Evolutionary conservation across 2,888 invertebrate genomes (phyloP).

Genomic region (Sylvicola cinctus): DNA sequence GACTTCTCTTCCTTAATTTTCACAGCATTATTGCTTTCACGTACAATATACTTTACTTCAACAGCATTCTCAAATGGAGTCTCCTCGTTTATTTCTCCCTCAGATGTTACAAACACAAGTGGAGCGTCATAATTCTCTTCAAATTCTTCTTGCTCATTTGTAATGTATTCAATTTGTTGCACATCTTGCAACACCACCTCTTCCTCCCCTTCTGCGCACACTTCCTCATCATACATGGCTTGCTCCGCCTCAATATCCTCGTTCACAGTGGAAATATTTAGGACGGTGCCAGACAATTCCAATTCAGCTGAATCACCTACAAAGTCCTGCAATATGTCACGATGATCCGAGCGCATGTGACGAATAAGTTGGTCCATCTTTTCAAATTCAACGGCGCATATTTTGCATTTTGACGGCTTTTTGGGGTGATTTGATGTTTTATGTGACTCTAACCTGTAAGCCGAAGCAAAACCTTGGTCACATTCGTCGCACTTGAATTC

Average conservation of each 20-base stretch:
- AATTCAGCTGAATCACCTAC: constrained; percentile 31
- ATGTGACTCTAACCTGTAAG: constrained; percentile 3
- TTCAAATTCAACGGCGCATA: constrained; percentile 47
- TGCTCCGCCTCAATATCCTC: constrained; percentile 5
- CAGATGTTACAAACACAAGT: no score
- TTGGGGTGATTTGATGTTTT: constrained; percentile 4
- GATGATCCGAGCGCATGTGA: constrained; percentile 52
- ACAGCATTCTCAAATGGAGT: no score
- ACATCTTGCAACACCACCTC: no score
- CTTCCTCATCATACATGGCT: no score
- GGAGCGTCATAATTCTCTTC: no score
- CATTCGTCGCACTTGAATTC: constrained; percentile 8
- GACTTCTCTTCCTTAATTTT: no score
- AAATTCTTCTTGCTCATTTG: constrained; percentile 13
- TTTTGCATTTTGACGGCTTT: constrained; percentile 7
- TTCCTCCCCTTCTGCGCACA: no score
- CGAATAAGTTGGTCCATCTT: constrained; percentile 57
- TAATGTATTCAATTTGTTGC: no score
- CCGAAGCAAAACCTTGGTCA: constrained; percentile 5
- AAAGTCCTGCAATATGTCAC: constrained; percentile 26
- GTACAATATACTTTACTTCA: no score
- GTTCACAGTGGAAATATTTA: background rate
- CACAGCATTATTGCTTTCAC: no score
- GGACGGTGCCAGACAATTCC: constrained; percentile 13
- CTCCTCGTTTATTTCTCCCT: no score